Evolutionary conservation across 2,113 vertebrate genomes (phyloP).

Genomic region (Apistogramma diplotaenia): DNA sequence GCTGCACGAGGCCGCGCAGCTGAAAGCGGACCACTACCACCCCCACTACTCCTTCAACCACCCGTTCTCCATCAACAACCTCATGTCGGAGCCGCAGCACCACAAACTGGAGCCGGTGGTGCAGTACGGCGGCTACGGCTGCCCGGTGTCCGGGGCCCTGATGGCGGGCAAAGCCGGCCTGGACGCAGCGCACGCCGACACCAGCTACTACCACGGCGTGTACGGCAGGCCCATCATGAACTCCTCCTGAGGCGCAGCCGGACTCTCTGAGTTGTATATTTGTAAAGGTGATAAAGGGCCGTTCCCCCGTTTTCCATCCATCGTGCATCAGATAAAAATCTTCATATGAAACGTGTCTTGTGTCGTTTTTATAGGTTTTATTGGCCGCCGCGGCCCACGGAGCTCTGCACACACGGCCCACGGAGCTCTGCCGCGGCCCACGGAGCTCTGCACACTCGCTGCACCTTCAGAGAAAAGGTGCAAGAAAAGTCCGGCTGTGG

Average conservation of each 20-base stretch:
- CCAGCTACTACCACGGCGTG: conserved; percentile 87
- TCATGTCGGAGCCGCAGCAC: conserved; percentile 94
- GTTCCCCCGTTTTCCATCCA: background rate
- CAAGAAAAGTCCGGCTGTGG: no score
- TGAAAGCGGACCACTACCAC: conserved; percentile 79
- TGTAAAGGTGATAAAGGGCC: background rate
- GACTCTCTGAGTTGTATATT: background rate
- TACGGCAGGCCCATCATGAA: conserved; percentile 92
- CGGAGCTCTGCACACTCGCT: no score
- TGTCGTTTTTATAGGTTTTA: background rate
- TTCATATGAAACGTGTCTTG: background rate
- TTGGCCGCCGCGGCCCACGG: no score
- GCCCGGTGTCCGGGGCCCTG: conserved; percentile 85
- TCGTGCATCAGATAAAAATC: background rate
- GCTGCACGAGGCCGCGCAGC: conserved; percentile 84
- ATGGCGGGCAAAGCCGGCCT: conserved; percentile 86
- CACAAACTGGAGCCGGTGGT: conserved; percentile 93
- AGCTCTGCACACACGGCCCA: no score
- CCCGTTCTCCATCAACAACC: conserved; percentile 95
- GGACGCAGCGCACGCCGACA: conserved; percentile 84
- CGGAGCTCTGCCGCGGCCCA: no score
- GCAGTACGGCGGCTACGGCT: conserved; percentile 88
- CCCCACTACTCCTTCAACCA: conserved; percentile 91
- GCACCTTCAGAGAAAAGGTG: no score
- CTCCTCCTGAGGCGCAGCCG: conserved; percentile 72